Evolutionary conservation across 2,888 invertebrate species (phyloP), one percentile per base, ranked within the genome.

Genomic region (Drosophila mettleri): DNA sequence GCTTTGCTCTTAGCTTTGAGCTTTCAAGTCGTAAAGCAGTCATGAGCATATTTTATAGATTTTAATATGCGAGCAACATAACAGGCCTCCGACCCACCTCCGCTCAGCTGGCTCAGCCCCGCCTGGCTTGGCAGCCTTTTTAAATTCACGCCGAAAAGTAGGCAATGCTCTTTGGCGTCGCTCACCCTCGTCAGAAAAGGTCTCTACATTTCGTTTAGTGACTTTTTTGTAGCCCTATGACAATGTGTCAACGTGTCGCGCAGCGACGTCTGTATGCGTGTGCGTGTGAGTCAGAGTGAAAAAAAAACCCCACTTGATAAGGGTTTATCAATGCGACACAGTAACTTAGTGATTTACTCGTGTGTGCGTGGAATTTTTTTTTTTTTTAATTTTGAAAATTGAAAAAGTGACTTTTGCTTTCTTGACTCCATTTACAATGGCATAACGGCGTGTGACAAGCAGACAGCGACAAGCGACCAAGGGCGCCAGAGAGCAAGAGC

Each of bases 321-420:
- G 89, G 90, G 90, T 88, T 89, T 88, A 85, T 81, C 80, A 81
- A 75, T 65, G 80, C 81, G 89, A 87, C 82, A 89, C 89, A 86
- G 89, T 88, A 86, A 84, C 88, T 88, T 79, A 89, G 81, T 87
- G 80, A 85, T 84, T 89, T 86, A 87, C 83, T 88, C 78, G 78
- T 73, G 73, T 77, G 77, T 80, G 74, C 75, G 74, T 78, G 61
- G 83, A 80, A 60, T 81, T 72, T 69, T 41, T 51, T 31, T 31
- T 62, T 80, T 78, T 87, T 85, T 81, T 78, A 81, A 83, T 80
- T 84, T 86, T 77, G 79, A 74, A 90, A 88, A 90, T 90, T 90
- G 89, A 90, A 90, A 90, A 86, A 88, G 86, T 90, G 90, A 90
- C 90, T 90, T 90, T 86, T 88, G 81, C 80, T 86, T 89, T 87